These are phyloP conservation scores for Lutraria rhynchaena DNA, from an alignment of 1,140 invertebrate genomes.

Conservation along the genomic window DNA sequence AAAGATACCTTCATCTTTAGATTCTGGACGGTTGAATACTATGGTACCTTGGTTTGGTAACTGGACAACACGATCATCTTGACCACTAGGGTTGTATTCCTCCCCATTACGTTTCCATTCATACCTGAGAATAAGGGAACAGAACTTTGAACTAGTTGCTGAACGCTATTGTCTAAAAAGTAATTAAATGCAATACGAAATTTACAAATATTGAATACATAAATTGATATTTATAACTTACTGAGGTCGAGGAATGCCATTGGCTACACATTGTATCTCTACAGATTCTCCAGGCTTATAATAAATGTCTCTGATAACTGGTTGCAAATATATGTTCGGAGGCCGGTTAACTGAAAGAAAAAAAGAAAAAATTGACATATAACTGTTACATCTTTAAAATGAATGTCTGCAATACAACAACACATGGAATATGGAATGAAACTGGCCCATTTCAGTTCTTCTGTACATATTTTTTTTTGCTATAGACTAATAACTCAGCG, in stretches of 20 bases:
- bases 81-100: conserved; percentile 86
- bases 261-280: conserved; percentile 50
- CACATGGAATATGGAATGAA: no score
- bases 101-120: conserved; percentile 98
- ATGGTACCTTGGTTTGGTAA: conserved; percentile 95
- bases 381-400: no score
- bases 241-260: conserved; percentile 54
- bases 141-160: conserved; percentile 6
- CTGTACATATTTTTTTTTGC: no score
- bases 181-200: no score
- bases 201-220: no score
- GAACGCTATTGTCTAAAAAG: no score
- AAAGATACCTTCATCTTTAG: conserved; percentile 96
- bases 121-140: conserved; percentile 90
- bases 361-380: neutral
- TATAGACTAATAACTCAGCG: no score
- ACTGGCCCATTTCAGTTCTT: no score
- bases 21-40: conserved; percentile 92
- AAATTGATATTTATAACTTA: conserved; percentile 28
- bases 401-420: no score
- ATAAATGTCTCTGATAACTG: conserved; percentile 41
- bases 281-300: conserved; percentile 58
- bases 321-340: conserved; percentile 47
- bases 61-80: conserved; percentile 94
- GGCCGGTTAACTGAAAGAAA: conserved; percentile 49